Base-by-base conservation (phyloP, 2,113 vertebrate genomes). In the Scomber scombrus region DNA sequence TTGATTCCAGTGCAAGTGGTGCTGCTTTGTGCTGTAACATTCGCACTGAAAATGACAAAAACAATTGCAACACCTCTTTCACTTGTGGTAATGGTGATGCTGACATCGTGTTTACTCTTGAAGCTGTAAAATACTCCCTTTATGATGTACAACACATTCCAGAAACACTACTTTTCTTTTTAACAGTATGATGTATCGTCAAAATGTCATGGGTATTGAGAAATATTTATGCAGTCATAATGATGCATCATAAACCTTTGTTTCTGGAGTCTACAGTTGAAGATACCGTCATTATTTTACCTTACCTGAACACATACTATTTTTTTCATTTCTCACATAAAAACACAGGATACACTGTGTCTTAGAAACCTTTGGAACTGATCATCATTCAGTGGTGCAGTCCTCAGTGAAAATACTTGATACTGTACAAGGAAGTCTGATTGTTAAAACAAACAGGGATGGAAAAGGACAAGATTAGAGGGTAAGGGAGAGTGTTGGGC, bases 61-160 rank as follows among this genome's bases (percentile, higher is more conserved):
- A 23, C 15, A 23, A 45, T 31, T 19, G 31, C 47, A 65, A 67
- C 67, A 69, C 57, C 26, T 70, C 60, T 58, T 64, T 45, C 54
- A 18, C n/a, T 71, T 45, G 46, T 57, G 43, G 75, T 68, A 60
- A 72, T 23, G 19, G 14, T 13, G 8, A 74, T 31, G 73, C 64
- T 78, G 70, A 81, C 43, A 52, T 7, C 21, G 46, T 67, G 61
- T 74, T 85, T 71, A 46, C 61, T 74, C 55, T 29, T 60, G 4
- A 70, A 58, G 16, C 11, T 52, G 60, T 34, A 15, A 58, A 49
- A 18, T 29, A 11, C 13, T 55, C 19, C 34, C 9, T 1, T n/a
- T 34, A 29, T 19, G 0, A 19, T 58, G 18, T 50, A 40, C 34
- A 57, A 49, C 34, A 40, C 34, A 40, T 8, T 40, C 34, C 34